Percentiles rank a stretch among this genome's conserved stretches.
These are phyloP conservation scores for Celastrina argiolus DNA, from an alignment of 2,888 invertebrate genomes.

Conservation along the genomic window DNA sequence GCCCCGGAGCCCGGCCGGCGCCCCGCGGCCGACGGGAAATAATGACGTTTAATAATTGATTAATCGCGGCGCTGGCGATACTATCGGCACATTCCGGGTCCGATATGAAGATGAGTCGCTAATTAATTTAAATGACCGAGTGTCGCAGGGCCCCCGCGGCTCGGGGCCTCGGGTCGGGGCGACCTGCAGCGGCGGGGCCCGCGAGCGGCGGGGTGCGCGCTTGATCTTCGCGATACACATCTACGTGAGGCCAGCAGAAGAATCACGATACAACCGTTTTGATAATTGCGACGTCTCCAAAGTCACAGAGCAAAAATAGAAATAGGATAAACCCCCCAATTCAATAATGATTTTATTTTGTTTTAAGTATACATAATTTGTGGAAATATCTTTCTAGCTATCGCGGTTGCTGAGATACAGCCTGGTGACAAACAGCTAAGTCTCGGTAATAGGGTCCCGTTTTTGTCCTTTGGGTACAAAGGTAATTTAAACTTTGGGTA, in stretches of 20 bases:
- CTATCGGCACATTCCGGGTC: slow-evolving; percentile 44
- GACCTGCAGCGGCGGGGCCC: slow-evolving; percentile 17
- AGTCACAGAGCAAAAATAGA: too few relatives aligned
- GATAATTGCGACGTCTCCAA: slow-evolving; percentile 4
- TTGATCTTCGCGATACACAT: slow-evolving; percentile 28
- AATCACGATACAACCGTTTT: slow-evolving; percentile 12
- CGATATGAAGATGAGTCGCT: slow-evolving; percentile 52
- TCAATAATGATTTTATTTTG: too few relatives aligned
- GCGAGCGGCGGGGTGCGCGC: slow-evolving; percentile 11
- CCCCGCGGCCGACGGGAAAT: slow-evolving; percentile 44
- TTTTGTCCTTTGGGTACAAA: too few relatives aligned
- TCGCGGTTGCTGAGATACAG: too few relatives aligned
- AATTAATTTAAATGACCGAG: slow-evolving; percentile 62
- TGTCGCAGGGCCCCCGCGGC: slow-evolving; percentile 6
- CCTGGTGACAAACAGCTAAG: too few relatives aligned
- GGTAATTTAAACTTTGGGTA: too few relatives aligned
- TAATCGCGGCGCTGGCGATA: slow-evolving; percentile 50
- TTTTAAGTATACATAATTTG: too few relatives aligned
- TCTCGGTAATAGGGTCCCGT: too few relatives aligned
- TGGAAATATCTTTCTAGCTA: too few relatives aligned
- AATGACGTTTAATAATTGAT: slow-evolving; percentile 72
- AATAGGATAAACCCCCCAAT: too few relatives aligned
- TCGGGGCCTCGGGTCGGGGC: not conserved
- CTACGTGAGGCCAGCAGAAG: not conserved
- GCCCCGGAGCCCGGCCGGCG: slow-evolving; percentile 40